Base-by-base conservation (phyloP, 92 coral and sea anemone species). In the Paramuricea clavata region DNA sequence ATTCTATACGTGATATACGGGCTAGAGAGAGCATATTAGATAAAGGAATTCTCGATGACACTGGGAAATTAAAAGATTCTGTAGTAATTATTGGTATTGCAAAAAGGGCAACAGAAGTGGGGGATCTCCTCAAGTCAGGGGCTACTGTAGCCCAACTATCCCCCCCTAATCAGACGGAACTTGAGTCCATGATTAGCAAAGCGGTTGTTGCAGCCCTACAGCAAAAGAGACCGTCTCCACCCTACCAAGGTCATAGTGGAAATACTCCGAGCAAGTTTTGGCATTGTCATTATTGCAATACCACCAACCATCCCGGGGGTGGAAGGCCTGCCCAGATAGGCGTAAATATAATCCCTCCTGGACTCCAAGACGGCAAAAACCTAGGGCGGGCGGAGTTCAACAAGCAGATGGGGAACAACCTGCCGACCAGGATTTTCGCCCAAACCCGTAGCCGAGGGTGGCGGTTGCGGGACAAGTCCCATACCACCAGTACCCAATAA, bases 271-370 rank as follows among this genome's bases (percentile, higher is more conserved):
- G 17, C 12, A 47, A 47, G 12, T 17, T 3, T 10, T 75, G 62
- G 61, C 35, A 13, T 47, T 47, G 34, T 47, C 60, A 75, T 22
- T 47, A 75, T 71, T 50, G 82, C 69, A 50, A 77, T 43, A 49
- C 68, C 11, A 50, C 82, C 19, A 54, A 33, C 82, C 82, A 77
- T 54, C 68, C 82, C 23, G 82, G 82, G 82, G 80, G 43, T 49
- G 81, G 81, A 75, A 26, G 59, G 60, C 81, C 60, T 47, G 64
- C 2, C 81, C 67, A 50, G 64, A 44, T 76, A 76, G 65, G 44
- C 43, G 12, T 0, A 76, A 49, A 33, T 26, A 44, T 19, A 76
- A 76, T 49, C 81, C 81, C 6, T 76, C 81, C 41, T 76, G 81
- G 81, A 76, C 65, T 41, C 81, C 81, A 12, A 4, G 83, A 39